These are phyloP conservation scores for Diplodus sargus DNA, from an alignment of 2,797 vertebrate genomes.

Conservation along the genomic window DNA sequence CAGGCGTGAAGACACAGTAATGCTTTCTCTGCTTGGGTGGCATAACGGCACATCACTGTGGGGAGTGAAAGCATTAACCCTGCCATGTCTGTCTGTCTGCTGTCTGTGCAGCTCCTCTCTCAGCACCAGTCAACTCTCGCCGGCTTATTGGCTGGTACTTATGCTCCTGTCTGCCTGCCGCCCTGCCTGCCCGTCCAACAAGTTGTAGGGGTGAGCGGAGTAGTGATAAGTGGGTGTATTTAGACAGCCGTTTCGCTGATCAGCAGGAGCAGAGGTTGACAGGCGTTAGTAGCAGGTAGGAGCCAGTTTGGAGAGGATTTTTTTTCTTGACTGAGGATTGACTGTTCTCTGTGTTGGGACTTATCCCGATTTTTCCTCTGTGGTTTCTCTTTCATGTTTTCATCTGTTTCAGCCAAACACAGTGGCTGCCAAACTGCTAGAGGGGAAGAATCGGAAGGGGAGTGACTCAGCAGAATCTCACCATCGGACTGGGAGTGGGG, in stretches of 20 bases:
- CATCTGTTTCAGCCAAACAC: conserved; percentile 79
- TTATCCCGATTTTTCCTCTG: conserved; percentile 47
- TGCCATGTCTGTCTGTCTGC: conserved; percentile 65
- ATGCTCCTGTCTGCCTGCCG: conserved; percentile 56
- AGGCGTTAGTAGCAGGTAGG: conserved; percentile 62
- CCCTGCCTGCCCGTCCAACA: conserved; percentile 68
- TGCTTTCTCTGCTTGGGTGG: conserved; percentile 85
- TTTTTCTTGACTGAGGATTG: conserved; percentile 14
- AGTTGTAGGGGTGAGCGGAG: conserved; percentile 74
- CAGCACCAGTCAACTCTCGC: conserved; percentile 68
- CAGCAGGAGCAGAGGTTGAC: conserved; percentile 64
- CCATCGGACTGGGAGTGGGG: conserved; percentile 61
- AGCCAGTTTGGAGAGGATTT: conserved; percentile 56
- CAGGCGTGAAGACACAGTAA: conserved; percentile 84
- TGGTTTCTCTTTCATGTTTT: conserved; percentile 46
- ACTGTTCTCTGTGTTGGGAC: conserved; percentile 34
- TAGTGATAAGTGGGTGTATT: conserved; percentile 69
- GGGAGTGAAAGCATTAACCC: conserved; percentile 82
- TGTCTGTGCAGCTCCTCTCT: conserved; percentile 65
- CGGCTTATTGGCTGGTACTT: conserved; percentile 68
- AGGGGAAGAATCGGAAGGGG: conserved; percentile 73
- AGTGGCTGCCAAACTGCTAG: conserved; percentile 80
- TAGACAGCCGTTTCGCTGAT: conserved; percentile 66
- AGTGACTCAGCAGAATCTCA: conserved; percentile 77
- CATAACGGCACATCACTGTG: conserved; percentile 85